A percentile compares a stretch with the other conserved stretches of the same genome.
phyloP scores from a whole-genome alignment of 2,888 invertebrate genomes.

The Drosophila helvetica region DNA sequence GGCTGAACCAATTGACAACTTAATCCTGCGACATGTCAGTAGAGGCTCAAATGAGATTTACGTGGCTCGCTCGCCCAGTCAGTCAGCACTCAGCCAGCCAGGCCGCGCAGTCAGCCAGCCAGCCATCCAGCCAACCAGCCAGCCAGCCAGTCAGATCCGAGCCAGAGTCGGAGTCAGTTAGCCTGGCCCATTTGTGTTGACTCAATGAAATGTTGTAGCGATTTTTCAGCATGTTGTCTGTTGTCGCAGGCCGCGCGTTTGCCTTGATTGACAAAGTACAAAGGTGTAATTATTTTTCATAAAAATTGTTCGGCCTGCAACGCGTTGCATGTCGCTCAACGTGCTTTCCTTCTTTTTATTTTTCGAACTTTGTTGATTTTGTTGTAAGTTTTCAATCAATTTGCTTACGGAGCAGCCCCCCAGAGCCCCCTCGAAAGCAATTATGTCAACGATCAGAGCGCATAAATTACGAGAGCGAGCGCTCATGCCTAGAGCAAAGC shows the following conservation, averaged over 20 bases:
- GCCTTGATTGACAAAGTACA: constrained; percentile 77
- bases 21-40: constrained; percentile 80
- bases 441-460: constrained; percentile 71
- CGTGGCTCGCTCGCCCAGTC: constrained; percentile 47
- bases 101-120: neutral
- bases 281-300: constrained; percentile 78
- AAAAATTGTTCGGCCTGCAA: constrained; percentile 53
- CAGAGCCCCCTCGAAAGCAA: constrained; percentile 41
- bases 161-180: constrained; percentile 15
- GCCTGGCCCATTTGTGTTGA: constrained; percentile 69
- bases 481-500: constrained; percentile 42
- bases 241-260: constrained; percentile 49
- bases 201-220: constrained; percentile 70
- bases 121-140: constrained; percentile 8
- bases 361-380: constrained; percentile 22
- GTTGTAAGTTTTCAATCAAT: constrained; percentile 76
- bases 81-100: constrained; percentile 5
- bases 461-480: constrained; percentile 67
- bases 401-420: constrained; percentile 44
- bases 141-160: neutral
- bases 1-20: constrained; percentile 74
- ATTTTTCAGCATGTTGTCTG: constrained; percentile 66
- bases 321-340: constrained; percentile 59
- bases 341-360: too few species aligned
- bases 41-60: constrained; percentile 80